A percentile compares a stretch with the other conserved stretches of the same genome.
phyloP scores from a whole-genome alignment of 2,113 vertebrate species.

The Motacilla alba region DNA sequence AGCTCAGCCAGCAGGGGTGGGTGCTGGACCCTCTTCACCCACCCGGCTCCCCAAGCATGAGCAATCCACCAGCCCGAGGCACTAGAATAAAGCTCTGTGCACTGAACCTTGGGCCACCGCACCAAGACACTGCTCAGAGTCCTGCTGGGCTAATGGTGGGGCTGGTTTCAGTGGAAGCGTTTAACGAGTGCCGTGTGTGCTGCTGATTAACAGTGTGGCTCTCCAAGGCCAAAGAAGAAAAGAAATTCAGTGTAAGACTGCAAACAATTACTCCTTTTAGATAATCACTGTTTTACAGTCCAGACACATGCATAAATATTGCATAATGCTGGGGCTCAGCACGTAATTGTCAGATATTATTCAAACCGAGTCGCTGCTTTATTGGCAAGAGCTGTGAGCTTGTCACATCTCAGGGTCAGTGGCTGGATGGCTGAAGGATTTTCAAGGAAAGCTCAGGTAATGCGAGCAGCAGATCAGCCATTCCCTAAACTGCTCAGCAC shows the following conservation, averaged over 20 bases:
- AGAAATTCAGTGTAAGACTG: slow-evolving; percentile 22
- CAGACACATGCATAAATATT: slow-evolving; percentile 62
- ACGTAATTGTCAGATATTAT: slow-evolving; percentile 62
- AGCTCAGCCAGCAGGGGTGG: not conserved
- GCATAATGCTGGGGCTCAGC: slow-evolving; percentile 38
- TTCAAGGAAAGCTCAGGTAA: not conserved
- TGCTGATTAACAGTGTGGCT: slow-evolving; percentile 28
- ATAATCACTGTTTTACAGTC: slow-evolving; percentile 68
- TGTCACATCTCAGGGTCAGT: not conserved
- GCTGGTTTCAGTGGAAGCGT: not conserved
- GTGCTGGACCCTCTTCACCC: not conserved
- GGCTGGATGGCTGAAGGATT: not conserved
- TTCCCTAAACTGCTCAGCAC: not conserved
- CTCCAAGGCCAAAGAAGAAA: slow-evolving; percentile 36
- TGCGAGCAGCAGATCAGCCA: not conserved
- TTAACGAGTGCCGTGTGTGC: slow-evolving; percentile 25
- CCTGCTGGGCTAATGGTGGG: slow-evolving; percentile 23
- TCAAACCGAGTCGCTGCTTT: slow-evolving; percentile 19
- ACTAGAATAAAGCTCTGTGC: not conserved
- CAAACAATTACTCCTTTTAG: slow-evolving; percentile 66
- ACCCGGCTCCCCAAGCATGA: fast-evolving
- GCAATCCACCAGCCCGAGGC: not conserved
- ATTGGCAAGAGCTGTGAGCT: slow-evolving; percentile 27
- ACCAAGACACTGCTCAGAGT: not conserved
- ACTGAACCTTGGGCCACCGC: not conserved